Base-by-base conservation (phyloP, 1,140 invertebrate genomes). In the Melitaea cinxia region DNA sequence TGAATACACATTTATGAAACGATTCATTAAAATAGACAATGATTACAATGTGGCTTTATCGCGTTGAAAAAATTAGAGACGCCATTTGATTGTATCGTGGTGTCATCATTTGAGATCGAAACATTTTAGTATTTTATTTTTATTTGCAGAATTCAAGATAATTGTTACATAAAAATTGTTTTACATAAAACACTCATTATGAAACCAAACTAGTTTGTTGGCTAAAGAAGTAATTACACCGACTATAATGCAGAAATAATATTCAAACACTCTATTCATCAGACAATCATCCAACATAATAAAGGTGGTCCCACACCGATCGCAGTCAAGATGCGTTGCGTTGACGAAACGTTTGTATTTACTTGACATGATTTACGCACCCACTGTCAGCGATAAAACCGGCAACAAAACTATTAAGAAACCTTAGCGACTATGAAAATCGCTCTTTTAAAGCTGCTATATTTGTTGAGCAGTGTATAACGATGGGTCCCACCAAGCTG, bases 281-380 rank as follows among this genome's bases (percentile, higher is more conserved):
- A 59, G 15, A 59, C 56, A 59, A 59, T 59, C 56, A 39, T 23
- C 19, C 19, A 26, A 67, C 52, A 64, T 60, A 78, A 78, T 76
- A 82, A 83, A 85, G 69, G 69, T 73, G 68, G 64, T 68, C 63
- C 65, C 65, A 71, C 72, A 82, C 72, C 70, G 75, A 87, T 81
- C 70, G 72, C 60, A 72, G 67, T 59, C 59, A 68, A 70, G 79
- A 85, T 85, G 71, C 65, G 76, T 60, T 57, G 67, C 77, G 81
- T 75, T 85, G 83, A 88, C 81, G 83, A 70, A 75, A 78, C 80
- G 77, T 80, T 80, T 75, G 75, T 84, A 76, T 85, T 85, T 80
- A 65, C 77, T 73, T 71, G 78, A 75, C 82, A 82, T 85, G 82
- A 88, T 86, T 83, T 85, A 88, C 75, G 77, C 78, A 74, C 75